These are phyloP conservation scores for Corapipo altera DNA, from an alignment of 2,113 vertebrate genomes.

Conservation along the genomic window DNA sequence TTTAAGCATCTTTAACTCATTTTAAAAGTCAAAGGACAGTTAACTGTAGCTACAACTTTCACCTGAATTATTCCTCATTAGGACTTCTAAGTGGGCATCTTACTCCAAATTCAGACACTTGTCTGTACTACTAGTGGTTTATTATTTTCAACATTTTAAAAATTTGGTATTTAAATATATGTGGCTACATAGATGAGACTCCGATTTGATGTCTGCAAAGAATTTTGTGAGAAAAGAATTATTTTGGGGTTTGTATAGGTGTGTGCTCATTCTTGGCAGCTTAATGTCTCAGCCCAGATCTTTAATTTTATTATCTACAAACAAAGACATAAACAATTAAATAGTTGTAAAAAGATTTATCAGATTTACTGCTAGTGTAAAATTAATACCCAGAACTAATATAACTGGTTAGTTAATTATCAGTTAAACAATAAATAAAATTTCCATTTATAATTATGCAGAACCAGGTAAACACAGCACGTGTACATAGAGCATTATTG, in stretches of 20 bases:
- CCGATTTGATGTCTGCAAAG: fast-evolving
- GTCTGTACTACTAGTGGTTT: background rate
- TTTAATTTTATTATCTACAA: background rate
- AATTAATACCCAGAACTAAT: background rate
- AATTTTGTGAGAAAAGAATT: background rate
- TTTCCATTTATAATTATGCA: background rate
- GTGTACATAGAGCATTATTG: background rate
- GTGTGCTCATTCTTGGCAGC: background rate
- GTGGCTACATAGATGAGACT: background rate
- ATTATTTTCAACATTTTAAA: background rate
- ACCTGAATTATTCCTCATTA: background rate
- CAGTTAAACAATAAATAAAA: constrained; percentile 13
- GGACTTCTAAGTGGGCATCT: background rate
- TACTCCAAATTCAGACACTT: background rate
- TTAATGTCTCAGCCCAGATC: background rate
- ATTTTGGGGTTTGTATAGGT: background rate
- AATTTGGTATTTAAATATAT: background rate
- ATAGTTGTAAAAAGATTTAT: background rate
- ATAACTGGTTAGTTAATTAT: background rate
- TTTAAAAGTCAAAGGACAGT: background rate
- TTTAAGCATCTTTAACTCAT: background rate
- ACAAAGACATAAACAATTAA: background rate
- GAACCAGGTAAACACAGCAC: background rate
- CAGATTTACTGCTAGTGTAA: background rate
- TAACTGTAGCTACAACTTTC: background rate